Evolutionary conservation across 1,140 invertebrate species (phyloP), one percentile per base, ranked within the genome.

Genomic region (Rhopalosiphum padi): DNA sequence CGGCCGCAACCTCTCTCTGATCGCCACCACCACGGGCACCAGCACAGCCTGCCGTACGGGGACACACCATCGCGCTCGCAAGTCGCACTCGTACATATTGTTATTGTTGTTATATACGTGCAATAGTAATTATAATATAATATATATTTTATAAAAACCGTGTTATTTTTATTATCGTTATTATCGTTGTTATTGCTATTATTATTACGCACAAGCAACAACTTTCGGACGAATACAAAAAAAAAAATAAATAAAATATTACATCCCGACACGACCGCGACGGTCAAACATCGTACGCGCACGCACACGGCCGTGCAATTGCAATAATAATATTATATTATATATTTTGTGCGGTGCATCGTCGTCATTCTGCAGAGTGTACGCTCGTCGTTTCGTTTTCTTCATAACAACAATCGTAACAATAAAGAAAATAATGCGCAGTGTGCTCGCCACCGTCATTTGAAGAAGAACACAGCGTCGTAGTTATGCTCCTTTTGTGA

Each of bases 401-500:
- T 53, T 53, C 0, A 37, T 23, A 55, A 55, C 51, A 37, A 53
- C 6, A 6, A 1, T n/a, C n/a, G n/a, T 89, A 43, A 85, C 15
- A n/a, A 21, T 53, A 41, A 30, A 85, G 83, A 85, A 37, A 89
- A 89, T 41, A 55, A 89, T 89, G 88, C n/a, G 51, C 51, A 55
- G 48, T 55, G 88, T 55, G 23, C 37, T 89, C 1, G 15, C 18
- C 3, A 8, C 7, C 0, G 35, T 89, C 35, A 18, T 51, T 89
- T 53, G 35, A 89, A 35, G 60, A 68, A 68, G 30, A n/a, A 77
- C 46, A 11, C 85, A 6, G 3, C 18, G 9, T 89, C 18, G 9
- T 23, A 51, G 3, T 46, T 18, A 86, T 55, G 48, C 46, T 37
- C 22, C 21, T 55, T 89, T 89, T 89, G 51, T 89, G 88, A 89